Conservation (phyloP, 2,888 invertebrate species). For the Leistus spinibarbis region DNA sequence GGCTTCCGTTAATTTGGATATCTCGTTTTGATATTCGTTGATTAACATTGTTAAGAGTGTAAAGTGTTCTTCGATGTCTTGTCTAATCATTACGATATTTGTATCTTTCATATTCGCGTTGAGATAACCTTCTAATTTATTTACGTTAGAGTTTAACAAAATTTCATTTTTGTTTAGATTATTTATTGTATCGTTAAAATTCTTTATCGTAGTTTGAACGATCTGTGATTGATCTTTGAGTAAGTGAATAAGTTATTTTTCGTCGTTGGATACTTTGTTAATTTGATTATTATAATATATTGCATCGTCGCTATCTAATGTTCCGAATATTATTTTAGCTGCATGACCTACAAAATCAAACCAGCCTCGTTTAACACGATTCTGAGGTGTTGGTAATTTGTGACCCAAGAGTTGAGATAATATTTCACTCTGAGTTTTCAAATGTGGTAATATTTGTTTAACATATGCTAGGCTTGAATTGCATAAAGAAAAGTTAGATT, state of each 20-base stretch:
- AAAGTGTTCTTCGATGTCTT: background rate
- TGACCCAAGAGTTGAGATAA: conserved; percentile 12
- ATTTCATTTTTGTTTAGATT: conserved; percentile 12
- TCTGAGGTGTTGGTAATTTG: background rate
- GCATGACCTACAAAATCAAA: conserved; percentile 21
- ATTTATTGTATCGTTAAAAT: conserved; percentile 5
- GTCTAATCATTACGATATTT: background rate
- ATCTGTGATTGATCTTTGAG: conserved; percentile 13
- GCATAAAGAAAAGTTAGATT: background rate
- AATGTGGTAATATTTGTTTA: background rate
- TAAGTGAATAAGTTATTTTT: conserved; percentile 15
- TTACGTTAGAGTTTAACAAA: background rate
- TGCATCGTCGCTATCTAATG: conserved; percentile 14
- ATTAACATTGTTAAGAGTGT: background rate
- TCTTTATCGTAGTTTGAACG: conserved; percentile 8
- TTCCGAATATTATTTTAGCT: conserved; percentile 19
- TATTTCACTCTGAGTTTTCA: background rate
- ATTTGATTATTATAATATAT: conserved; percentile 21
- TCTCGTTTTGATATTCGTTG: background rate
- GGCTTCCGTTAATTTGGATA: background rate
- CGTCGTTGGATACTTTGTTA: conserved; percentile 13
- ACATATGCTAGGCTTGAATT: background rate
- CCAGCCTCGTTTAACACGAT: conserved; percentile 11
- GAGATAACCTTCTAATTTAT: background rate
- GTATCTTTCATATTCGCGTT: background rate